Evolutionary conservation across 2,797 vertebrate genomes (phyloP).

Genomic region (Heterohyrax brucei): DNA sequence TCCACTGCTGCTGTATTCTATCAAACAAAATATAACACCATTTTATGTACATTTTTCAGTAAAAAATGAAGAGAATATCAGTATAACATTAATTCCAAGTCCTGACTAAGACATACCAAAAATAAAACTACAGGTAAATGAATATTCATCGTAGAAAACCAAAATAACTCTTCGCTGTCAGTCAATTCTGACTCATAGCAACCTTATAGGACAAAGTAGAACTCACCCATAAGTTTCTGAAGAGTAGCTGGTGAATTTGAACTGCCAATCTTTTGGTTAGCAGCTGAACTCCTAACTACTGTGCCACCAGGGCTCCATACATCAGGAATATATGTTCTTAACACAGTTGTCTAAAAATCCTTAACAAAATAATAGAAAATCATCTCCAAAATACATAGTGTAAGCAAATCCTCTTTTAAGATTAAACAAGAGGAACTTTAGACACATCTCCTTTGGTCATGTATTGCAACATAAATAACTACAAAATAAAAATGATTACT

Average conservation of each 20-base stretch:
- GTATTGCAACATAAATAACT: no score
- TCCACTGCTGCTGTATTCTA: background rate
- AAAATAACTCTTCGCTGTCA: no score
- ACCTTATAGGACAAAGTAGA: no score
- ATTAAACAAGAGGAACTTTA: background rate
- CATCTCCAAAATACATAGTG: background rate
- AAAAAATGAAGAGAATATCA: background rate
- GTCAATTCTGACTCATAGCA: no score
- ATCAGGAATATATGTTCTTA: no score
- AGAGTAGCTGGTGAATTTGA: no score
- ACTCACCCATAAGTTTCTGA: no score
- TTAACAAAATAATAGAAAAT: background rate
- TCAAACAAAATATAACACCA: background rate
- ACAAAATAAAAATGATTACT: background rate
- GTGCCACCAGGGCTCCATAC: no score
- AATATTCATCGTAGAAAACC: background rate
- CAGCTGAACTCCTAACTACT: no score
- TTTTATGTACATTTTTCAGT: background rate
- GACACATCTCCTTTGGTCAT: background rate
- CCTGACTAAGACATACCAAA: background rate
- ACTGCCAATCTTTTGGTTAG: no score
- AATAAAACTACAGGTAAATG: background rate
- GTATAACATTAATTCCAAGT: background rate
- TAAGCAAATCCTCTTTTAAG: background rate
- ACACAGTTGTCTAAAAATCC: no score